Conservation (phyloP, 2,113 vertebrate species). For the Chrysemys picta region DNA sequence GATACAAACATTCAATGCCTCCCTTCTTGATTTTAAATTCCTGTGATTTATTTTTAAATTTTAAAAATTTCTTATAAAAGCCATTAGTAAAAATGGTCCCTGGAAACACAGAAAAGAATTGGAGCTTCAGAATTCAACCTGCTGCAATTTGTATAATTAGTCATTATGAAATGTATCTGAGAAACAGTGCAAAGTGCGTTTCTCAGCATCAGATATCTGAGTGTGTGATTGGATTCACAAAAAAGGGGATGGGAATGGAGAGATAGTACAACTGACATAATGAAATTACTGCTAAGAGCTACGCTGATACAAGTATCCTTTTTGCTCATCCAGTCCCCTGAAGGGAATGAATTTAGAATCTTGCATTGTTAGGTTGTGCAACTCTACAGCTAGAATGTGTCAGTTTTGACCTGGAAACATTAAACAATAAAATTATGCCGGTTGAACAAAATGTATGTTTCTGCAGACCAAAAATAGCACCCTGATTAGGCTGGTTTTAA, state of each 20-base stretch:
- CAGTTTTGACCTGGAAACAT: not conserved
- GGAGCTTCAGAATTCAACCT: slow-evolving; percentile 37
- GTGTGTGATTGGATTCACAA: slow-evolving; percentile 8
- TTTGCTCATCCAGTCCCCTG: not conserved
- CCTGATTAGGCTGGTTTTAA: not conserved
- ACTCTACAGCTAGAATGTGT: not conserved
- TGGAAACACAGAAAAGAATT: not conserved
- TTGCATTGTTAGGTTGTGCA: not conserved
- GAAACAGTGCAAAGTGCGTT: slow-evolving; percentile 40
- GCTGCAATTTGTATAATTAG: not conserved
- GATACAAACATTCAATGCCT: slow-evolving; percentile 13
- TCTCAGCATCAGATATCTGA: slow-evolving; percentile 32
- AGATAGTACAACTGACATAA: slow-evolving; percentile 13
- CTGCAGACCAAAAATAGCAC: not conserved
- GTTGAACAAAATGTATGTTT: not conserved
- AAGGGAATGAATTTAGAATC: not conserved
- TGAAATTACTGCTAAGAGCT: slow-evolving; percentile 18
- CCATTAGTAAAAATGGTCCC: slow-evolving; percentile 44
- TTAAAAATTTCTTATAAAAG: slow-evolving; percentile 48
- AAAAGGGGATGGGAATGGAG: not conserved
- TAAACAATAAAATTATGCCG: not conserved
- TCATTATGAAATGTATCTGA: slow-evolving; percentile 29
- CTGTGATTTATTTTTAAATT: slow-evolving; percentile 45
- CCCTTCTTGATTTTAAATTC: slow-evolving; percentile 42
- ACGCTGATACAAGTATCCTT: slow-evolving; percentile 26